A percentile compares a stretch with the other conserved stretches of the same genome.
phyloP scores from a whole-genome alignment of 2,113 vertebrate species.

The Crypturellus undulatus region DNA sequence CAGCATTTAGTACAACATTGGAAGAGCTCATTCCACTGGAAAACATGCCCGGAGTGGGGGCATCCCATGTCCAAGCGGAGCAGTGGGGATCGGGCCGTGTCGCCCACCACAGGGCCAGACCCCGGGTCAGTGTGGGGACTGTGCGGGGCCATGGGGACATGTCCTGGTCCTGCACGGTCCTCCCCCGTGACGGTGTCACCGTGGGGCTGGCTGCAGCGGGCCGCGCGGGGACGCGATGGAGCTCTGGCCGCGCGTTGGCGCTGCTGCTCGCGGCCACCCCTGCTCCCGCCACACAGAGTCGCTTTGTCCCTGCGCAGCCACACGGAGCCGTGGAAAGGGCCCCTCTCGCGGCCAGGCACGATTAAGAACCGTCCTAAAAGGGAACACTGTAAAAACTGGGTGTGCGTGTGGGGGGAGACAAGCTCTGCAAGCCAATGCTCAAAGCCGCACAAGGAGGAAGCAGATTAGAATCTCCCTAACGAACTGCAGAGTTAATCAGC shows the following conservation, averaged over 20 bases:
- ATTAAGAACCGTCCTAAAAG: background rate
- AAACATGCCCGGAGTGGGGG: accelerated
- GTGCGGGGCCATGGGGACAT: accelerated
- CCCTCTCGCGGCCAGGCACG: background rate
- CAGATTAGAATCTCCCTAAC: background rate
- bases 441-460: background rate
- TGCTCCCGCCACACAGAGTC: background rate
- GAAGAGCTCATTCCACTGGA: background rate
- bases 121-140: background rate
- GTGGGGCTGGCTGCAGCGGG: too few relatives aligned
- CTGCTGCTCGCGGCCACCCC: background rate
- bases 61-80: accelerated
- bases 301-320: background rate
- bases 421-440: background rate
- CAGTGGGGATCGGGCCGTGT: accelerated
- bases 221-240: background rate
- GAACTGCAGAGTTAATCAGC: background rate
- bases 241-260: accelerated
- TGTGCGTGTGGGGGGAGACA: background rate
- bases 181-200: background rate
- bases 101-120: background rate
- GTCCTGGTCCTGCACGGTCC: background rate
- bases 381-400: background rate
- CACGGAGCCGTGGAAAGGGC: background rate
- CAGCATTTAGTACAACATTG: accelerated